A percentile compares a stretch with the other conserved stretches of the same genome.
Conservation (phyloP, 2,797 vertebrate genomes). For the Myotis findleyi region DNA sequence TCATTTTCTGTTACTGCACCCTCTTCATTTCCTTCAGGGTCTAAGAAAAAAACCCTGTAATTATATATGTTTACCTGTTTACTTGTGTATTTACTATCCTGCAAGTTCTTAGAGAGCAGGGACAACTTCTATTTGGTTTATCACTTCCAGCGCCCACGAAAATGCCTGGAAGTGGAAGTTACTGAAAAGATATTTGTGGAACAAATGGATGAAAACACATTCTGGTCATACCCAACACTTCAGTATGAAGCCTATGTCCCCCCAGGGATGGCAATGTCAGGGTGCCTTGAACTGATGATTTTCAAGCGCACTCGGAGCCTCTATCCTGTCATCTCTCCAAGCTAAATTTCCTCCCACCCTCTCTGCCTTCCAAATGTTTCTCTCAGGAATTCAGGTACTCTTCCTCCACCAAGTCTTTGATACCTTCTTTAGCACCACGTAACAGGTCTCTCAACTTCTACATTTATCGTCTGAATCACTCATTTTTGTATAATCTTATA, state of each 20-base stretch:
- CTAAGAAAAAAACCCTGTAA: background rate
- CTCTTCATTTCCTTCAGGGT: background rate
- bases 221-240: background rate
- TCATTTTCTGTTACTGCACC: background rate
- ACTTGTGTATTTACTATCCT: background rate
- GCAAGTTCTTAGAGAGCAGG: background rate
- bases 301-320: background rate
- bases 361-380: background rate
- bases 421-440: background rate
- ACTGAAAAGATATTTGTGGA: background rate
- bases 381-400: background rate
- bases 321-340: background rate
- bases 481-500: background rate
- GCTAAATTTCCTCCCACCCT: background rate
- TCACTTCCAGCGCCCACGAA: background rate
- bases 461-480: background rate
- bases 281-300: background rate
- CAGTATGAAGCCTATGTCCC: background rate
- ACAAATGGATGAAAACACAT: background rate
- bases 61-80: background rate
- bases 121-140: background rate
- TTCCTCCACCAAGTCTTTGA: background rate
- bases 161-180: background rate
- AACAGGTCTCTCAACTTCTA: background rate
- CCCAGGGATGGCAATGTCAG: background rate